Evolutionary conservation across 2,888 invertebrate genomes (phyloP), one percentile per base, ranked within the genome.

Genomic region (Synanthedon vespiformis): DNA sequence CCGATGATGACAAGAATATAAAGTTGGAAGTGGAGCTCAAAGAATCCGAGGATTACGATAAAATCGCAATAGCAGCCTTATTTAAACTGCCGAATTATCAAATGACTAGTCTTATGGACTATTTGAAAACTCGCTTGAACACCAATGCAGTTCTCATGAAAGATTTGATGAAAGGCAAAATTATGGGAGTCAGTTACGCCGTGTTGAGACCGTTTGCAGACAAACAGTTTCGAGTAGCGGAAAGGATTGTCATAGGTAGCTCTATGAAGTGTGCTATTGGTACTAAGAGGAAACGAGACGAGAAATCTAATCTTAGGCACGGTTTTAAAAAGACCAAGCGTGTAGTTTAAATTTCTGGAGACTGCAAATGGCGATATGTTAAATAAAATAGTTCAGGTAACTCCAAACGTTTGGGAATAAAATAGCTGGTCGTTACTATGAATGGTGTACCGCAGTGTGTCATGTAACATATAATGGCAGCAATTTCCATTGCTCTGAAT

Each of bases 41-140:
- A 56, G 80, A 85, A 8, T 80, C 80, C 1, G 85, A 84, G 57
- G 86, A 86, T 54, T 62, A 77, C 53, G 84, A 86, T 55, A 85
- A 86, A 65, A 65, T 86, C 10, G 84, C 83, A 3, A 69, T 86
- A 11, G 80, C 82, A 2, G 85, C 82, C 14, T 58, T 84, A 8
- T 57, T 84, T 3, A 78, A 72, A 57, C 63, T 85, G 3, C 65
- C 54, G 10, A 83, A 72, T 55, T 40, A 61, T 2, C 80, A 82
- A 51, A 66, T 83, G 40, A 78, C 78, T 10, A 67, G 69, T n/a
- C 63, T 83, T 50, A 41, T 80, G 40, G 77, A 67, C 52, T 83
- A 74, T 55, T 70, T 80, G 6, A 85, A 80, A 60, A 78, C 70
- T 13, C 72, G 74, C 13, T 58, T 84, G 50, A 62, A 62, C 54